Evolutionary conservation across 2,888 invertebrate species (phyloP), one percentile per base, ranked within the genome.

Genomic region (Lasius fuliginosus): DNA sequence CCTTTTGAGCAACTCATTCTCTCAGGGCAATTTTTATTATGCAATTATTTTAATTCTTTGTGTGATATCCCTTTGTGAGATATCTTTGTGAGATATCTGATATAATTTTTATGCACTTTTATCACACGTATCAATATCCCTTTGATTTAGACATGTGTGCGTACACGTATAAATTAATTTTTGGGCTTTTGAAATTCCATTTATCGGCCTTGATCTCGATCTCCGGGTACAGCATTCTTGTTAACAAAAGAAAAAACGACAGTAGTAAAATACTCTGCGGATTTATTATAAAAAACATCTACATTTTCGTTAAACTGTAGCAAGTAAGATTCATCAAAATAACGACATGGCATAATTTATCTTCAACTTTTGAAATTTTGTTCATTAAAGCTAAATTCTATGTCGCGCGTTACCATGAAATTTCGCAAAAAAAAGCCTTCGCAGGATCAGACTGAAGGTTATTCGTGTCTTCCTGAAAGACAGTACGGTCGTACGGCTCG

Each of bases 401-500:
- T 6, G n/a, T 18, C 30, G 6, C 30, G 30, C 56, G 8, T 77
- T 64, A 27, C 18, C 18, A 8, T 42, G 3, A 58, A 46, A 69
- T 67, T 56, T n/a, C 12, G 33, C 15, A n/a, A 30, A 79, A 23
- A 23, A 69, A 69, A 12, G n/a, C 0, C 1, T 69, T 3, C 1
- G 11, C 23, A 33, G 3, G 4, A 6, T 23, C 9, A 40, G 1
- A 1, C 9, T 15, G 2, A 4, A 64, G 23, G 23, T 69, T 11
- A 58, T 15, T 3, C 30, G 5, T 68, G 15, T 69, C n/a, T 69
- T 46, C 5, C 6, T 62, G 1, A 62, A 53, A 49, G 42, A 30
- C 62, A 36, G n/a, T 69, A 82, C 62, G 64, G 79, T 82, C 64
- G 73, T 46, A 69, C 62, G 53, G 15, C 8, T 68, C 12, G 27